Evolutionary conservation across 2,888 invertebrate species (phyloP).

Genomic region (Tinea semifulvella): DNA sequence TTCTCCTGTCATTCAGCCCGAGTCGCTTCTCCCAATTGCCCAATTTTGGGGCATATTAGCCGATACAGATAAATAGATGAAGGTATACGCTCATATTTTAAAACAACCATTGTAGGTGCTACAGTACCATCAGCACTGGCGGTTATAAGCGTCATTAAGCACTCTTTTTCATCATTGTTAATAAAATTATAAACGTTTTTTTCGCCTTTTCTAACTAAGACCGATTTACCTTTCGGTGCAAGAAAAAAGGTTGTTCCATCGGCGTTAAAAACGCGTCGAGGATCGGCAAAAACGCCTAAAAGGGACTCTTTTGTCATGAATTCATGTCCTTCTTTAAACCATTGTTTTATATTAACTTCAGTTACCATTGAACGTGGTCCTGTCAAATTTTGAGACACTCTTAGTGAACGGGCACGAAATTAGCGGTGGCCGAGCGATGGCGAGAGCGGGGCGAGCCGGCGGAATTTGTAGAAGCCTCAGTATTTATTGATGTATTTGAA

Average conservation of each 20-base stretch:
- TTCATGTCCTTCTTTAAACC: slow-evolving; percentile 14
- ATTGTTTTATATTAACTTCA: slow-evolving; percentile 12
- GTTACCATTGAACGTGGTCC: background rate
- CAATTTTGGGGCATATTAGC: slow-evolving; percentile 15
- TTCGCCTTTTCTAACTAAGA: slow-evolving; percentile 20
- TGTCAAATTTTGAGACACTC: slow-evolving; percentile 25
- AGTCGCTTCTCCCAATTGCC: slow-evolving; percentile 16
- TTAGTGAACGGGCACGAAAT: too few species aligned
- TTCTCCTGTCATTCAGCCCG: slow-evolving; percentile 20
- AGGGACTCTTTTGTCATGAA: slow-evolving; percentile 14
- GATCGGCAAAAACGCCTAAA: slow-evolving; percentile 14
- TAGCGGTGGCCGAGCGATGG: slow-evolving; percentile 28
- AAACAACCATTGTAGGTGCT: slow-evolving; percentile 20
- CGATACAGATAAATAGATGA: slow-evolving; percentile 9
- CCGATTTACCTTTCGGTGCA: slow-evolving; percentile 20
- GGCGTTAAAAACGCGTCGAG: slow-evolving; percentile 18
- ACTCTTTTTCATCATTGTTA: slow-evolving; percentile 19
- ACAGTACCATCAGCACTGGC: slow-evolving; percentile 18
- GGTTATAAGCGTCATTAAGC: slow-evolving; percentile 18
- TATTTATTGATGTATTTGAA: too few species aligned
- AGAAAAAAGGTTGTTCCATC: slow-evolving; percentile 21
- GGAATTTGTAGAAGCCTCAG: too few species aligned
- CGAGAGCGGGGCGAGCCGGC: too few species aligned
- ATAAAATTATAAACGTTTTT: slow-evolving; percentile 20
- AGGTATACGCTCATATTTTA: slow-evolving; percentile 16